These are phyloP conservation scores for Platygyra sinensis DNA, from an alignment of 64 coral and sea anemone genomes.

Conservation along the genomic window DNA sequence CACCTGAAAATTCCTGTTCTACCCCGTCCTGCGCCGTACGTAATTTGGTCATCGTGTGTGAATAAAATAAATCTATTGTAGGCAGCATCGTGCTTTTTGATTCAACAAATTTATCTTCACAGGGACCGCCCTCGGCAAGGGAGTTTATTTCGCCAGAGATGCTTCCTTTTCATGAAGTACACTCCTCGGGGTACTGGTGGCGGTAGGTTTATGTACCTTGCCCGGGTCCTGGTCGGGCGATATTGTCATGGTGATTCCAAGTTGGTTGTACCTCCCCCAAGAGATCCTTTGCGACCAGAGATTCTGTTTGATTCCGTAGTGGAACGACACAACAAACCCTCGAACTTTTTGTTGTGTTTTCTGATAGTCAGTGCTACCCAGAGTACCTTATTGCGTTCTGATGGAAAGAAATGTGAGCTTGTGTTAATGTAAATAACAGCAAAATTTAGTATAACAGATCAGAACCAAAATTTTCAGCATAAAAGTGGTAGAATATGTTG, in stretches of 20 bases:
- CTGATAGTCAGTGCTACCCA: slow-evolving; percentile 55
- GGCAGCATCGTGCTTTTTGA: too few species aligned
- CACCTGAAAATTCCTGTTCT: too few species aligned
- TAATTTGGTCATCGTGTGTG: too few species aligned
- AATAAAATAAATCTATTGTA: too few species aligned
- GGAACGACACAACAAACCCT: not conserved
- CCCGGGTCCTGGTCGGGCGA: slow-evolving; percentile 30
- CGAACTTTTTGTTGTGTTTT: slow-evolving; percentile 50
- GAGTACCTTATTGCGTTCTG: not conserved
- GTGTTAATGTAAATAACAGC: too few species aligned
- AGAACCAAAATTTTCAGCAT: too few species aligned
- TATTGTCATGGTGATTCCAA: slow-evolving; percentile 14
- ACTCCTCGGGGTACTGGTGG: not conserved
- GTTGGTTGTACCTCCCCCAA: slow-evolving; percentile 21
- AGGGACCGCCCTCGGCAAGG: slow-evolving; percentile 39
- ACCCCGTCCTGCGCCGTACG: too few species aligned
- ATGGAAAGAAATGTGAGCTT: not conserved
- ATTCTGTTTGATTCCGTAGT: slow-evolving; percentile 32
- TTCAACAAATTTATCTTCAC: not conserved
- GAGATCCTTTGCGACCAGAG: not conserved
- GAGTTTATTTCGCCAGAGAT: slow-evolving; percentile 58
- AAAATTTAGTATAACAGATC: too few species aligned
- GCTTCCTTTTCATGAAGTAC: slow-evolving; percentile 25
- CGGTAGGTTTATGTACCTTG: slow-evolving; percentile 30
- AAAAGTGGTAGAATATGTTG: too few species aligned